Evolutionary conservation across 2,888 invertebrate species (phyloP).

Genomic region (Troilus luridus): DNA sequence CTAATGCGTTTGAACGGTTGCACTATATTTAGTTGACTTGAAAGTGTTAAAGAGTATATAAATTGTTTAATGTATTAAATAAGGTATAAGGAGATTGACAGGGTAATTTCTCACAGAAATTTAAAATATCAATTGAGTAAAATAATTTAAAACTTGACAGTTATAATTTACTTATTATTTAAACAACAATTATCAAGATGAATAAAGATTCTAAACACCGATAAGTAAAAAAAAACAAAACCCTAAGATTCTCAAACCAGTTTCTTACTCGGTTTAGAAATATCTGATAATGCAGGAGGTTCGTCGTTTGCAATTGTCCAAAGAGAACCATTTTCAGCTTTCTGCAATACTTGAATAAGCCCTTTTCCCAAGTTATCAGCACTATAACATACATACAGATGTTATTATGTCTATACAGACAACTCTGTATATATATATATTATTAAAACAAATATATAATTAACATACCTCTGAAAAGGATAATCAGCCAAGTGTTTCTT

Average conservation of each 20-base stretch:
- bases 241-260: not conserved
- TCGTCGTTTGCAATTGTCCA: conserved; percentile 62
- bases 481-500: not conserved
- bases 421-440: not conserved
- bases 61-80: too few species aligned
- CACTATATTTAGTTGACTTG: too few species aligned
- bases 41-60: too few species aligned
- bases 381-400: conserved; percentile 45
- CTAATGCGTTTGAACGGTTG: too few species aligned
- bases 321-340: conserved; percentile 60
- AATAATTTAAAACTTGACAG: too few species aligned
- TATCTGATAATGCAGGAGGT: conserved; percentile 40
- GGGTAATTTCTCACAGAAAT: too few species aligned
- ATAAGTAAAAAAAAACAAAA: not conserved
- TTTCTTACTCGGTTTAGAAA: conserved; percentile 25
- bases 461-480: conserved; percentile 2
- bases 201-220: not conserved
- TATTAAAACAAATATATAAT: not conserved
- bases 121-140: too few species aligned
- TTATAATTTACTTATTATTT: too few species aligned
- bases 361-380: conserved; percentile 60
- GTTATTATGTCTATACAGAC: too few species aligned
- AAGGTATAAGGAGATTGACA: too few species aligned
- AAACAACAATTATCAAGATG: too few species aligned
- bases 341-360: conserved; percentile 60